phyloP scores from a whole-genome alignment of 2,113 vertebrate species.

The Pteronura brasiliensis region DNA sequence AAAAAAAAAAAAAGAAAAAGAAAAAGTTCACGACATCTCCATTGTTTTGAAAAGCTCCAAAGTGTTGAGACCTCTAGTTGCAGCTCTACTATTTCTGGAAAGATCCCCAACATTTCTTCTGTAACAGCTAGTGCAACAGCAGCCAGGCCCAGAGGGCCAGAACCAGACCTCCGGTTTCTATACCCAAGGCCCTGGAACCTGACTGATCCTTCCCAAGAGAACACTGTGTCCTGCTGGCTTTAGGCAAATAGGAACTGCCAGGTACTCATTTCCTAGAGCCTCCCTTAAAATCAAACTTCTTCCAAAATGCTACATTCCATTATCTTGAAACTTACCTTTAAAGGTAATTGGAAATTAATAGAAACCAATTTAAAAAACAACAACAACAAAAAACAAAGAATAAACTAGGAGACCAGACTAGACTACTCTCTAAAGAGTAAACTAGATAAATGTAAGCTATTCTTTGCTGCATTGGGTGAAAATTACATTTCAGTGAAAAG shows the following conservation, averaged over 20 bases:
- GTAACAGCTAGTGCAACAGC: slow-evolving; percentile 48
- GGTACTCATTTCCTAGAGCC: background rate
- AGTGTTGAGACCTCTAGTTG: slow-evolving; percentile 35
- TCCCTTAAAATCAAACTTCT: slow-evolving; percentile 3
- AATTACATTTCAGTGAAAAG: slow-evolving; percentile 17
- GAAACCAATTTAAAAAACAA: background rate
- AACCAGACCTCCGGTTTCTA: background rate
- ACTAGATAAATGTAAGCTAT: background rate
- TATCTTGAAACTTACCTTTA: background rate
- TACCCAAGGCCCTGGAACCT: background rate
- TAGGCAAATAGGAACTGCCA: background rate
- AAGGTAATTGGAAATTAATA: background rate
- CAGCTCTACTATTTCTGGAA: slow-evolving; percentile 66
- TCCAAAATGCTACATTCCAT: background rate
- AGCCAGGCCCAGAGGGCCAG: slow-evolving; percentile 52
- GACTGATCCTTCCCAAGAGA: background rate
- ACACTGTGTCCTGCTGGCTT: background rate
- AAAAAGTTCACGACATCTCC: background rate
- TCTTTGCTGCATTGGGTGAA: background rate
- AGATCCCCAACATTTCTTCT: slow-evolving; percentile 50
- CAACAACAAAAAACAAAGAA: background rate
- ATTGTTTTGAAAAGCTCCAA: slow-evolving; percentile 25
- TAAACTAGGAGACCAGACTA: background rate
- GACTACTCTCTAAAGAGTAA: background rate
- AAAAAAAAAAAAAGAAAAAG: background rate